These are phyloP conservation scores for Malurus melanocephalus DNA, from an alignment of 2,113 vertebrate genomes.

Conservation along the genomic window DNA sequence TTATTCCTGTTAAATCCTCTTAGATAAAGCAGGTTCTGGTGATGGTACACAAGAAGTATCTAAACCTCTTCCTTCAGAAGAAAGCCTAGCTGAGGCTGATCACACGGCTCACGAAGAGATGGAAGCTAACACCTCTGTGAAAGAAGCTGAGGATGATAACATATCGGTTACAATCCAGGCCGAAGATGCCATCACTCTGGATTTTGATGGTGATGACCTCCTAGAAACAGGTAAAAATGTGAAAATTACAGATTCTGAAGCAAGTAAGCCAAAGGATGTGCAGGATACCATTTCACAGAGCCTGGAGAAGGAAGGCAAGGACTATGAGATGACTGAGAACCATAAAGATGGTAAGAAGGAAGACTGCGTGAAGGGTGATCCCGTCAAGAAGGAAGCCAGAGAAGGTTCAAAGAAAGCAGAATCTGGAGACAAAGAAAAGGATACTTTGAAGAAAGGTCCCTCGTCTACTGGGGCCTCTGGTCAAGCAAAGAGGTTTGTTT, in stretches of 20 bases:
- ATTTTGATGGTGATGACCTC: slow-evolving; percentile 99
- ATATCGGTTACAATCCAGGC: slow-evolving; percentile 98
- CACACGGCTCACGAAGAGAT: slow-evolving; percentile 84
- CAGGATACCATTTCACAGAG: slow-evolving; percentile 86
- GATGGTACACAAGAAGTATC: slow-evolving; percentile 98
- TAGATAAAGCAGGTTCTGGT: slow-evolving; percentile 99
- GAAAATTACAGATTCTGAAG: slow-evolving; percentile 99
- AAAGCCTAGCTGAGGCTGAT: slow-evolving; percentile 85
- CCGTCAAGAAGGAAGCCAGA: slow-evolving; percentile 92
- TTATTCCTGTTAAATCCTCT: slow-evolving; percentile 99
- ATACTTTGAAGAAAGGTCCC: slow-evolving; percentile 99
- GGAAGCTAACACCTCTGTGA: slow-evolving; percentile 86
- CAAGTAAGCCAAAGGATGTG: slow-evolving; percentile 91
- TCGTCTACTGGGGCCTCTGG: slow-evolving; percentile 96
- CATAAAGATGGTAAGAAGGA: slow-evolving; percentile 97
- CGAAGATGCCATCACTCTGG: slow-evolving; percentile 98
- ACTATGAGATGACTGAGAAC: slow-evolving; percentile 85
- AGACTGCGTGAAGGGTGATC: slow-evolving; percentile 87
- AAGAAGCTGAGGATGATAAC: slow-evolving; percentile 98
- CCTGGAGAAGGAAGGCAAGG: slow-evolving; percentile 88
- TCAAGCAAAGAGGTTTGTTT: slow-evolving; percentile 99
- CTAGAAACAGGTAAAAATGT: slow-evolving; percentile 99
- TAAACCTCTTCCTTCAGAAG: slow-evolving; percentile 94
- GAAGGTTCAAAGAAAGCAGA: slow-evolving; percentile 96
- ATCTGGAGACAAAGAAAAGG: slow-evolving; percentile 98